These are phyloP conservation scores for Chrysomela aeneicollis DNA, from an alignment of 2,888 invertebrate genomes.

Conservation along the genomic window DNA sequence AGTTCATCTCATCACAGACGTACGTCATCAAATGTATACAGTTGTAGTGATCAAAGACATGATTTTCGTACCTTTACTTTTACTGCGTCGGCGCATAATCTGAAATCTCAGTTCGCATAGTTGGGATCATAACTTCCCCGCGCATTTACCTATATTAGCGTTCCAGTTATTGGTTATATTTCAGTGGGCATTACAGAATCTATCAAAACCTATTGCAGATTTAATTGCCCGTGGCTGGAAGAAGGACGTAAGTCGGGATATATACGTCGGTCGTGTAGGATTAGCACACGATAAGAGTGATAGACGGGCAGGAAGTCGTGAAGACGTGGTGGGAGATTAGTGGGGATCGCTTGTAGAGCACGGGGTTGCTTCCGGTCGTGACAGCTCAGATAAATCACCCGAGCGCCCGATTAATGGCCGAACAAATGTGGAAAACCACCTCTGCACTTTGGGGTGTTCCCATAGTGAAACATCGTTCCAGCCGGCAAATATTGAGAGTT, in stretches of 20 bases:
- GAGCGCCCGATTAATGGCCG: conserved; percentile 59
- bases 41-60: no score
- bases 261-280: conserved; percentile 54
- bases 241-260: conserved; percentile 44
- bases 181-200: no score
- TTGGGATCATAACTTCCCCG: no score
- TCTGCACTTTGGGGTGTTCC: conserved; percentile 56
- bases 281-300: conserved; percentile 59
- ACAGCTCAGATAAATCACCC: conserved; percentile 61
- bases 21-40: no score
- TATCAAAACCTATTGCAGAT: conserved; percentile 35
- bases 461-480: conserved; percentile 49
- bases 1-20: no score
- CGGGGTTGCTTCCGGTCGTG: conserved; percentile 61
- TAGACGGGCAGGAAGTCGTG: conserved; percentile 61
- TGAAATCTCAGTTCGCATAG: no score
- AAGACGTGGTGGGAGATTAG: conserved; percentile 61
- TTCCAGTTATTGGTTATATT: no score
- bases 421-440: conserved; percentile 62
- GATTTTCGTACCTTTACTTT: no score
- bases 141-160: no score
- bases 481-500: conserved; percentile 50
- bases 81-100: no score
- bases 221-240: conserved; percentile 48
- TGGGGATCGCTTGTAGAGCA: conserved; percentile 60